Evolutionary conservation across 2,797 vertebrate genomes (phyloP), one percentile per base, ranked within the genome.

Genomic region (Gallinago nigripennis): DNA sequence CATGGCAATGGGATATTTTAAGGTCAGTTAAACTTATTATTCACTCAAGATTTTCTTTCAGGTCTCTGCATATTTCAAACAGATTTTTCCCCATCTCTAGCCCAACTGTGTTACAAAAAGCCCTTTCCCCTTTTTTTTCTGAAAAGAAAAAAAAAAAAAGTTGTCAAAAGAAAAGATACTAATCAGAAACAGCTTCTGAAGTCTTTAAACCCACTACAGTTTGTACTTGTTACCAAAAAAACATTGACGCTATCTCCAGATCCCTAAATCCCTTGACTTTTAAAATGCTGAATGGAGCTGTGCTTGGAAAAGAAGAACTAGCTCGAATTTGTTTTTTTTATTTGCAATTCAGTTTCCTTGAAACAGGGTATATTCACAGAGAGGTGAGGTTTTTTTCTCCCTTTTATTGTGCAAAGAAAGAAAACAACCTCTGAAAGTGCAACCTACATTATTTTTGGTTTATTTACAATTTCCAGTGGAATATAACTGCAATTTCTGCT

Each of bases 11-110:
- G 89, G 92, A 95, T 96, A 96, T 96, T 97, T 96, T 95, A 93
- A 96, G 97, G 97, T 97, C 96, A 94, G 96, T 93, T 94, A 92
- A 96, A 97, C 91, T 95, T 96, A 92, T 94, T 95, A 92, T 96
- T 95, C 96, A 85, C 83, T 95, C 95, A 88, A 95, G 94, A 86
- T 87, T 92, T 91, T 82, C 90, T 94, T 94, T 92, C 92, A 94
- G 89, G 94, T 81, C 80, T 63, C 87, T 91, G 89, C 77, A 93
- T 95, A 96, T 96, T 95, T 92, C 82, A 92, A 94, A 94, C 94
- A 94, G 81, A 96, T 96, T 95, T 96, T 58, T 50, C 76, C 73
- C 90, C 93, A 61, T 70, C 94, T 95, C 92, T 53, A 94, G 39
- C 84, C 80, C 65, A 64, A 95, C 33, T 86, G 71, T 66, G 90